phyloP scores from a whole-genome alignment of 1,140 invertebrate species.

The Drosophila bocqueti region DNA sequence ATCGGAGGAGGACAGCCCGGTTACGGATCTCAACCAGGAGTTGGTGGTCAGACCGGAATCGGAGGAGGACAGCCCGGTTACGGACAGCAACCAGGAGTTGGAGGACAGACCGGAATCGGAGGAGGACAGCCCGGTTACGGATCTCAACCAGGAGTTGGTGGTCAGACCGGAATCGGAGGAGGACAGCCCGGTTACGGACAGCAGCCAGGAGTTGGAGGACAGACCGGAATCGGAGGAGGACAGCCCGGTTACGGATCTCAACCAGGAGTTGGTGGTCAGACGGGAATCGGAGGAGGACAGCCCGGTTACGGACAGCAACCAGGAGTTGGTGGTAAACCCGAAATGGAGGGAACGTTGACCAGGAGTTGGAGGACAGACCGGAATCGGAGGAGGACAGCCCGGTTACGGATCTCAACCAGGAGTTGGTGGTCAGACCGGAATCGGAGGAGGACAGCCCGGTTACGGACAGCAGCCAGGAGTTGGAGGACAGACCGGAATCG shows the following conservation, averaged over 20 bases:
- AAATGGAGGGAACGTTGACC: too few species aligned
- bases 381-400: slow-evolving; percentile 1
- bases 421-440: slow-evolving; percentile 10
- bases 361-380: slow-evolving; percentile 2
- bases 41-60: neutral
- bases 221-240: slow-evolving; percentile 4
- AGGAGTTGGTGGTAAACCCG: too few species aligned
- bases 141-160: neutral
- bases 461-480: too few species aligned
- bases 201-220: slow-evolving; percentile 7
- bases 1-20: neutral
- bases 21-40: neutral
- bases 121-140: neutral
- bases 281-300: slow-evolving; percentile 3
- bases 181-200: slow-evolving; percentile 4
- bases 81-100: slow-evolving; percentile 8
- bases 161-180: slow-evolving; percentile 6
- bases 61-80: slow-evolving; percentile 10
- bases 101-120: slow-evolving; percentile 8
- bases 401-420: slow-evolving; percentile 33
- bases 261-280: neutral
- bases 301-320: slow-evolving; percentile 17
- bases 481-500: too few species aligned
- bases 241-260: neutral
- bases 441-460: slow-evolving; percentile 1